These are phyloP conservation scores for Indicator indicator DNA, from an alignment of 2,113 vertebrate genomes.

Conservation along the genomic window DNA sequence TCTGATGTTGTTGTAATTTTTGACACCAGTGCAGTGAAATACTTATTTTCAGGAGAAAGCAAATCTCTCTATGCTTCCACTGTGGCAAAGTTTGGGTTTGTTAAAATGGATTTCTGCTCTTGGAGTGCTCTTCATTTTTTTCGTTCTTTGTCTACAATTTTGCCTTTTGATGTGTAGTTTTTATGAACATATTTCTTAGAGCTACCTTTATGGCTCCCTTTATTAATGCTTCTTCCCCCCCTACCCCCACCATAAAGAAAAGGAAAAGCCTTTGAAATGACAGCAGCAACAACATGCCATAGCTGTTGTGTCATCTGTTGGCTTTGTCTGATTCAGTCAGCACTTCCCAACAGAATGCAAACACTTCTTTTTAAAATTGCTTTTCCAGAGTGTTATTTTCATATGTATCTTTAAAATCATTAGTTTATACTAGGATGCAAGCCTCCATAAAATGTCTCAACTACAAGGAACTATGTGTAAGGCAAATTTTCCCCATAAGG, in stretches of 20 bases:
- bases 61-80: neutral
- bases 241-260: neutral
- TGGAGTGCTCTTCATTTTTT: neutral
- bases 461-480: neutral
- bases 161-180: slow-evolving; percentile 29
- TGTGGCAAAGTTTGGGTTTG: neutral
- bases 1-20: slow-evolving; percentile 13
- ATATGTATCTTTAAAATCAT: neutral
- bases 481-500: neutral
- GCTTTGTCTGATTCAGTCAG: slow-evolving; percentile 72
- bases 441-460: neutral
- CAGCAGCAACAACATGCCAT: slow-evolving; percentile 68
- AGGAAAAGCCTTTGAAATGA: slow-evolving; percentile 54
- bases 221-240: slow-evolving; percentile 16
- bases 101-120: neutral
- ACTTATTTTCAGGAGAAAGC: slow-evolving; percentile 14
- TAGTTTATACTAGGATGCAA: neutral
- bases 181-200: slow-evolving; percentile 45
- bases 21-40: slow-evolving; percentile 10
- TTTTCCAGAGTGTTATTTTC: neutral
- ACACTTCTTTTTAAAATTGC: slow-evolving; percentile 23
- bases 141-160: neutral
- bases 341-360: slow-evolving; percentile 58
- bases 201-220: slow-evolving; percentile 21
- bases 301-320: slow-evolving; percentile 66